Evolutionary conservation across 2,113 vertebrate species (phyloP).

Genomic region (Eudyptes chrysolophus): DNA sequence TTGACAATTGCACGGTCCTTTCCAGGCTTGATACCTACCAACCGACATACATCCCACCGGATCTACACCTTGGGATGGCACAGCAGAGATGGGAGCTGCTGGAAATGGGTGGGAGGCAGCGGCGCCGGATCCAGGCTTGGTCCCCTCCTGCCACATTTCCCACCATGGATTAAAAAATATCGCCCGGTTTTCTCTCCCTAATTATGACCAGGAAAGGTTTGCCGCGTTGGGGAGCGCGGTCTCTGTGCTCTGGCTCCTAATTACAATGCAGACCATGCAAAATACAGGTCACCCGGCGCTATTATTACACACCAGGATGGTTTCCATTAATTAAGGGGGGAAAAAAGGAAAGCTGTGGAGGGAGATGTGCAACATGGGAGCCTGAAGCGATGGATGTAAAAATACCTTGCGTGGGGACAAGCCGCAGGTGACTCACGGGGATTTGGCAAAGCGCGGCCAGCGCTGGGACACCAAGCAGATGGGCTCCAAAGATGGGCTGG

Average conservation of each 20-base stretch:
- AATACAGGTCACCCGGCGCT: neutral
- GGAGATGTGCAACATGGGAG: neutral
- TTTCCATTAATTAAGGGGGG: neutral
- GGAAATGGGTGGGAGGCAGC: neutral
- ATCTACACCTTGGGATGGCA: neutral
- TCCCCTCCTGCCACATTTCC: neutral
- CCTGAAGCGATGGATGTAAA: neutral
- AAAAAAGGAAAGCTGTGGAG: neutral
- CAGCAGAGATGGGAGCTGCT: neutral
- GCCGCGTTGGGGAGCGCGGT: accelerated
- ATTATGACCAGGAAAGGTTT: neutral
- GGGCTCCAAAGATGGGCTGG: neutral
- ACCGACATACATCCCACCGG: neutral
- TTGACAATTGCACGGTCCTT: accelerated
- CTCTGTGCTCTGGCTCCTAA: neutral
- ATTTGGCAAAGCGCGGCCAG: neutral
- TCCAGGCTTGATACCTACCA: neutral
- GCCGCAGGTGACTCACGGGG: neutral
- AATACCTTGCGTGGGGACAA: accelerated
- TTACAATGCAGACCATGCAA: neutral
- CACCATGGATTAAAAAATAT: neutral
- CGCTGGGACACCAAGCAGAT: neutral
- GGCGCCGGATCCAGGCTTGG: neutral
- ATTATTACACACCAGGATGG: neutral
- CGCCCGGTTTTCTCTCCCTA: neutral